Conservation (phyloP, 2,888 invertebrate species). For the Ephialtes manifestator region DNA sequence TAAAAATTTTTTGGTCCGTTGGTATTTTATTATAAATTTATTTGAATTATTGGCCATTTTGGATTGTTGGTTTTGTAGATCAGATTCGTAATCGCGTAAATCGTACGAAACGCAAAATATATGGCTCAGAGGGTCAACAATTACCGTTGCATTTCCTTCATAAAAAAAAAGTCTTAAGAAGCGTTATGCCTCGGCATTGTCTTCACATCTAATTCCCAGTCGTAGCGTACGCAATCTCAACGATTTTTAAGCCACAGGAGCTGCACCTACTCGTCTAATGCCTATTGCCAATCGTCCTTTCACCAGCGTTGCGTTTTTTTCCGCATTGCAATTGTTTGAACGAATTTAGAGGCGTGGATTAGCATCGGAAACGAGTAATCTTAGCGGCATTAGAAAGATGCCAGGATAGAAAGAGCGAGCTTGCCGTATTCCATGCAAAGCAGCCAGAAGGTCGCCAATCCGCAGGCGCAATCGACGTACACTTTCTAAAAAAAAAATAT, state of each 20-base stretch:
- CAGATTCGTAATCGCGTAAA: no score
- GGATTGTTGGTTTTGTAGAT: no score
- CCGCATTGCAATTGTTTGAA: conserved; percentile 51
- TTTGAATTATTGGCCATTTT: no score
- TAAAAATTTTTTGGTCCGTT: no score
- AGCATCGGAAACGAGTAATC: conserved; percentile 56
- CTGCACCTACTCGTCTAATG: conserved; percentile 57
- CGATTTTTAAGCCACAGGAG: background rate
- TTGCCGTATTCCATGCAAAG: conserved; percentile 74
- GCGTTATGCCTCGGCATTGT: conserved; percentile 62
- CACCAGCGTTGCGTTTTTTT: conserved; percentile 41
- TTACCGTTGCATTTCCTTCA: conserved; percentile 17
- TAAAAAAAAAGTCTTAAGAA: conserved; percentile 19
- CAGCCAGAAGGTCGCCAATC: conserved; percentile 4
- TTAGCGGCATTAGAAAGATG: conserved; percentile 8
- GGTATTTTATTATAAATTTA: no score
- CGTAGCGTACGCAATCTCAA: conserved; percentile 36
- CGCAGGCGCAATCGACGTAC: conserved; percentile 43
- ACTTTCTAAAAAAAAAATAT: conserved; percentile 66
- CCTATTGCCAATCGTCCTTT: conserved; percentile 61
- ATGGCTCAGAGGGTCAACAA: background rate
- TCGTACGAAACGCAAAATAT: no score
- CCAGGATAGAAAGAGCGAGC: conserved; percentile 19
- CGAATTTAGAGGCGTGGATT: conserved; percentile 61
- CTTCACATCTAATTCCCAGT: conserved; percentile 28